Base-by-base conservation (phyloP, 1,140 invertebrate genomes). In the Helicorthomorpha holstii region DNA sequence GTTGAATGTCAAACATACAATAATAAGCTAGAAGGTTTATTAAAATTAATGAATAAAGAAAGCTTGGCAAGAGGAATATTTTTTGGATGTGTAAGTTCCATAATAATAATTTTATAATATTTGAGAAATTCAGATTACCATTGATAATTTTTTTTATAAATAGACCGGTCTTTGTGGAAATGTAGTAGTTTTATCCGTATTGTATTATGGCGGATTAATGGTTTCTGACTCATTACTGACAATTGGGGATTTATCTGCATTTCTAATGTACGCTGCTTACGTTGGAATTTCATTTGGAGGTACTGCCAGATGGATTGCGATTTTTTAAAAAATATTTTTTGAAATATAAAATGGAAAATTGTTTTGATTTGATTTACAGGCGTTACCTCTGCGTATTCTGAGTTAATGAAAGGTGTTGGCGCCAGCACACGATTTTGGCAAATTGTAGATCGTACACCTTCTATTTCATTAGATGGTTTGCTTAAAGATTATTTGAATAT, bases 81-180 rank as follows among this genome's bases (percentile, higher is more conserved):
- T 71, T 98, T 88, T 73, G 92, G 88, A 57, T 73, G 87, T 75
- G 86, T 88, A 73, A 75, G 72, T 63, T 7, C 19, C 22, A 49
- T 19, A 58, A 47, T 2, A 3, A 29, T 52, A 26, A 1, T 22
- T 25, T 54, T 2, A 12, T 44, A 27, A 46, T 26, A 44, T 56
- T 27, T 50, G 10, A 56, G 25, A 38, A 14, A 42, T 51, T 49
- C 4, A 16, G 4, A 27, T 27, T 34, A 47, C 27, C 14, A 27
- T 16, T 49, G 14, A 29, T 22, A 27, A 24, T 10, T 2, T 51
- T 29, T 45, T 1, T 27, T 1, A 41, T 54, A 54, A 42, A 45
- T 71, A 89, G 85, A 88, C 89, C 56, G 91, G 93, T 16, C 75
- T 97, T 27, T 82, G 86, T 48, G 94, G 94, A 3, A 96, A 98